Base-by-base conservation (phyloP, 2,113 vertebrate species). In the Mesembrinibis cayennensis region DNA sequence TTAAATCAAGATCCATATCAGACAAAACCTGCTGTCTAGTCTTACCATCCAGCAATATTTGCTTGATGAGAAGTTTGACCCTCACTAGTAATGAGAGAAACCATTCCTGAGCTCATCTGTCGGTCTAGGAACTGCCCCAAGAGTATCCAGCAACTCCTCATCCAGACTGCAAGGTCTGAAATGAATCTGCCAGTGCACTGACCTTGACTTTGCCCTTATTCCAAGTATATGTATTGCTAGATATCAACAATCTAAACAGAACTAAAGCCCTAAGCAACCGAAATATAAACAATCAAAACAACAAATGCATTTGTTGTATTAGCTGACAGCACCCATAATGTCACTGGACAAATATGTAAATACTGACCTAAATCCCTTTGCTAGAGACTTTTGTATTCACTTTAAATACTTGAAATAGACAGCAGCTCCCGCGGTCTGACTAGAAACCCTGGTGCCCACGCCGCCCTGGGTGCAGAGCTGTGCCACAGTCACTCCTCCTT, bases 291-390 rank as follows among this genome's bases (percentile, higher is more conserved):
- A 97, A 97, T 96, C 96, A 97, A 92, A 96, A 97, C 95, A 97
- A 97, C 97, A 97, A 97, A 95, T 86, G 88, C 96, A 90, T 97
- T 96, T 90, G 96, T 97, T 93, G 87, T 92, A 87, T 94, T 89
- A 96, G 95, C 88, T 96, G 96, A 97, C 97, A 97, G 97, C 92
- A 90, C 88, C 97, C 96, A 32, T 97, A 96, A 97, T 96, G 93
- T 97, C 97, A 97, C 82, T 18, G 82, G 95, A 97, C 97, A 97
- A 97, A 95, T 97, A 97, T 97, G 97, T 97, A 97, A 97, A 97
- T 97, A 96, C 90, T 97, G 95, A 94, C 96, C 96, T 94, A 96
- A 96, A 97, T 97, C 92, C 76, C 16, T 90, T 61, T 70, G 58
- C 96, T 82, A 25, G 62, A 94, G 93, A 72, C 62, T 93, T 95